Evolutionary conservation across 2,113 vertebrate species (phyloP), one percentile per base, ranked within the genome.

Genomic region (Cariama cristata): DNA sequence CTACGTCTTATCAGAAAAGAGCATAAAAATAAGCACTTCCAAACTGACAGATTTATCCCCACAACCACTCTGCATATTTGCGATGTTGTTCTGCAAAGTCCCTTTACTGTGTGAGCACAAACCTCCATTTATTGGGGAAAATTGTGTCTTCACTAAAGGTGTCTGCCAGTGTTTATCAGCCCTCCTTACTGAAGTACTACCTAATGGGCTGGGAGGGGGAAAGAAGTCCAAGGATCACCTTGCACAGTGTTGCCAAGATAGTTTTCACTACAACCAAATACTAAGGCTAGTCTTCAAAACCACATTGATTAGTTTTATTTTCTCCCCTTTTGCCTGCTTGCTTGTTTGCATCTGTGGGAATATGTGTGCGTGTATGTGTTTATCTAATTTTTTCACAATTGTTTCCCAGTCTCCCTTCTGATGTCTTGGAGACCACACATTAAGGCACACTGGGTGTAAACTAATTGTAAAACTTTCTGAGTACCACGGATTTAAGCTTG

Each of bases 351-450:
- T 93, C 73, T 79, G 52, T 89, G 94, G 56, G 56, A 96, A 91
- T 77, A 32, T 87, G 86, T 27, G 30, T 83, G 64, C 1, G 0
- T 53, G 74, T 2, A 3, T 58, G 45, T 38, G 33, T 22, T 35
- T 60, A 55, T 20, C 3, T 5, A 8, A 11, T n/a, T 66, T 79
- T 92, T 85, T 94, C 3, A 1, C 80, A 84, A 85, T 68, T 71
- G 79, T 85, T 90, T 93, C 33, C 18, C 50, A 71, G 90, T 79
- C 42, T 92, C 32, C 18, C 24, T 96, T 91, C 83, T 94, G 79
- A 75, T 90, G 86, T 94, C 55, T 93, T 72, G 22, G 42, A 97
- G 96, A 93, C 92, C 87, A 97, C 90, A 94, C 93, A 95, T 52
- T 68, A 64, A 85, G 93, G 80, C 94, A 64, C 56, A 27, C 12